phyloP scores from a whole-genome alignment of 1,140 invertebrate genomes.

The Holcopasites calliopsidis region DNA sequence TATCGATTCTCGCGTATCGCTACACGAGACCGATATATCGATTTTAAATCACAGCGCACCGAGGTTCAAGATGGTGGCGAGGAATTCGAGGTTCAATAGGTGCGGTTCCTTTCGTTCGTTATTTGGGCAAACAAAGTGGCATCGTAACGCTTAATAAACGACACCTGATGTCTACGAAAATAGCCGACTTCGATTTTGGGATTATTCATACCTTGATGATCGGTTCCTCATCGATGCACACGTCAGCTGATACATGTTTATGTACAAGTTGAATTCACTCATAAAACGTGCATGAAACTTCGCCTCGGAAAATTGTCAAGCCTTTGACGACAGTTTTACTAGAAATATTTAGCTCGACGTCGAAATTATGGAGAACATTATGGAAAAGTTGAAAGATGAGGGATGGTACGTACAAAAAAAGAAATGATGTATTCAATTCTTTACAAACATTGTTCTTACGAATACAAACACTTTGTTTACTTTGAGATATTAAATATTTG shows the following conservation, averaged over 20 bases:
- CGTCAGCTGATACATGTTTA: slow-evolving; percentile 68
- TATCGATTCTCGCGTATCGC: slow-evolving; percentile 31
- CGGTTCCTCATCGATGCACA: slow-evolving; percentile 16
- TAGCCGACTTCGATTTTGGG: background rate
- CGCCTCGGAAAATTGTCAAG: background rate
- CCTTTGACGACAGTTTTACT: background rate
- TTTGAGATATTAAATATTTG: no score
- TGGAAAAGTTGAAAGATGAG: slow-evolving; percentile 80
- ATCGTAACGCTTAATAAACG: slow-evolving; percentile 7
- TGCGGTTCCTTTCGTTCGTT: slow-evolving; percentile 56
- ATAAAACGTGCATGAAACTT: slow-evolving; percentile 33
- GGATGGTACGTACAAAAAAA: slow-evolving; percentile 80
- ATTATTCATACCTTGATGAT: background rate
- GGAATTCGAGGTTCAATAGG: slow-evolving; percentile 53
- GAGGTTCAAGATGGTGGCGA: slow-evolving; percentile 60
- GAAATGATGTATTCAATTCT: slow-evolving; percentile 34
- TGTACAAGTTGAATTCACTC: slow-evolving; percentile 32
- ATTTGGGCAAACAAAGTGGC: slow-evolving; percentile 24
- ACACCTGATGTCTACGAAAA: background rate
- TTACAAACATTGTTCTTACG: slow-evolving; percentile 48
- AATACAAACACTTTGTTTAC: no score
- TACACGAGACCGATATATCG: slow-evolving; percentile 41
- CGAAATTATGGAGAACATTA: slow-evolving; percentile 27
- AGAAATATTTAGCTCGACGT: background rate
- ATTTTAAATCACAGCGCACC: slow-evolving; percentile 29